Evolutionary conservation across 2,113 vertebrate species (phyloP).

Genomic region (Bubo bubo): DNA sequence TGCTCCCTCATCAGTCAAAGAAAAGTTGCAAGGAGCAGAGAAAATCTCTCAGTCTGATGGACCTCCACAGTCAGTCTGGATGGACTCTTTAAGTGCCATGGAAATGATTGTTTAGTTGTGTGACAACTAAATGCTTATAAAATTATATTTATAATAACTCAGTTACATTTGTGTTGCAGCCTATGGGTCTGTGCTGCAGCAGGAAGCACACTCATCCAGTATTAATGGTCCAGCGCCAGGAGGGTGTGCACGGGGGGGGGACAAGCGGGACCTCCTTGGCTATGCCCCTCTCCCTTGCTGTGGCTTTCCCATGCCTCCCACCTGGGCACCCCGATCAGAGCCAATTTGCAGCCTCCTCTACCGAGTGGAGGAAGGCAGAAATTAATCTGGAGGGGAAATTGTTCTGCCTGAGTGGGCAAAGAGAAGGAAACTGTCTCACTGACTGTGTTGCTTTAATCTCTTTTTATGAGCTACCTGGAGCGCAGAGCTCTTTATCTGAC

Average conservation of each 20-base stretch:
- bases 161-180: background rate
- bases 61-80: background rate
- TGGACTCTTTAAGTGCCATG: background rate
- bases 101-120: background rate
- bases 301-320: background rate
- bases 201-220: background rate
- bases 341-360: background rate
- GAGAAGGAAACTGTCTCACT: background rate
- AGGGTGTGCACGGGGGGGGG: background rate
- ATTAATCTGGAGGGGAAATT: background rate
- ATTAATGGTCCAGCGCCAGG: background rate
- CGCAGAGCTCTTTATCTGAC: background rate
- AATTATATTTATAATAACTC: background rate
- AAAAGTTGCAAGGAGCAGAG: background rate
- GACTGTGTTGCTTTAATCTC: constrained; percentile 8
- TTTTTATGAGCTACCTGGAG: constrained; percentile 46
- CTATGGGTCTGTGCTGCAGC: background rate
- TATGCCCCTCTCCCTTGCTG: background rate
- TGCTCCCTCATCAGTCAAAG: background rate
- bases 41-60: background rate
- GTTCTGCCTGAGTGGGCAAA: background rate
- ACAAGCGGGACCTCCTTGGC: accelerated
- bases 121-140: background rate
- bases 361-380: background rate
- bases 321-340: background rate